Evolutionary conservation across 2,113 vertebrate species (phyloP).

Genomic region (Chinchilla lanigera): DNA sequence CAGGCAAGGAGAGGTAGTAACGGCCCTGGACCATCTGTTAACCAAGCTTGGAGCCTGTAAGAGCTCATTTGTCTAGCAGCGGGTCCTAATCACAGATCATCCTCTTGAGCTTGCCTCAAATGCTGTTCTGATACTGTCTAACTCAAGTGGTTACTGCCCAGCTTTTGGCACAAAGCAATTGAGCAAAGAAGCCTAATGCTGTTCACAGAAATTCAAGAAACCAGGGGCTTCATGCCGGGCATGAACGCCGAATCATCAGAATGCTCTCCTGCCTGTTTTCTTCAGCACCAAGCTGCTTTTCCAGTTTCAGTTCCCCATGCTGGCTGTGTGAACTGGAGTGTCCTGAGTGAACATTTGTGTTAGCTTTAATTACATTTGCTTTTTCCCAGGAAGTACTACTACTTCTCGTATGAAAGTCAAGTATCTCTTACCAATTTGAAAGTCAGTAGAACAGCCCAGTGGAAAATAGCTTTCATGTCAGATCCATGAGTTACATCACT

Average conservation of each 20-base stretch:
- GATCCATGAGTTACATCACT: neutral
- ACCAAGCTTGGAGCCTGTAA: neutral
- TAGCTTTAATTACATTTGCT: neutral
- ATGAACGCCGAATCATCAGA: neutral
- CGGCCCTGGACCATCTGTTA: neutral
- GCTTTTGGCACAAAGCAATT: neutral
- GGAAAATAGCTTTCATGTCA: neutral
- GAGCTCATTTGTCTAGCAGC: neutral
- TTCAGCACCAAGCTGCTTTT: neutral
- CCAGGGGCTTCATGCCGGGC: neutral
- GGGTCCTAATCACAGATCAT: neutral
- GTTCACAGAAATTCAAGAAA: slow-evolving; percentile 17
- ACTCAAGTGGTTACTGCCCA: neutral
- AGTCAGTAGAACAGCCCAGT: neutral
- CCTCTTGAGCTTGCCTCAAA: neutral
- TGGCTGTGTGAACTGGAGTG: neutral
- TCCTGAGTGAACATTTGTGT: neutral
- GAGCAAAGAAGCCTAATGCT: neutral
- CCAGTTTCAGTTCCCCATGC: neutral
- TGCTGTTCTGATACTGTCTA: neutral
- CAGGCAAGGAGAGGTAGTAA: neutral
- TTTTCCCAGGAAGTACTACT: neutral
- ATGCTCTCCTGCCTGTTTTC: neutral
- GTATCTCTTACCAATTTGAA: neutral
- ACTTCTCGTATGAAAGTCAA: neutral